Evolutionary conservation across 2,797 vertebrate species (phyloP).

Genomic region (Sebastes vulpes): DNA sequence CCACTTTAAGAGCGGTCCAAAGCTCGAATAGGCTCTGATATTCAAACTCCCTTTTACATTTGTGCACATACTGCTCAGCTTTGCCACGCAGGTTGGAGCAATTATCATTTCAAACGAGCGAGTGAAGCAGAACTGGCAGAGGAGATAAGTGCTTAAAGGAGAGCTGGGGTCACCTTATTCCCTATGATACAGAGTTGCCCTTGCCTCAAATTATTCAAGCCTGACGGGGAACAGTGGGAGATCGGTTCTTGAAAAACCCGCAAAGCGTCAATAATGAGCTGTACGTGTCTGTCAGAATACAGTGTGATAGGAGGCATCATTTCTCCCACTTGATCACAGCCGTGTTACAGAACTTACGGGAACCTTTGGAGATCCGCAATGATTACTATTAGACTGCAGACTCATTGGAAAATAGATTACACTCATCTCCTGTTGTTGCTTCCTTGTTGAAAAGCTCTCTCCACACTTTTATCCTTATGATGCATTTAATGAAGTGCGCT

Average conservation of each 20-base stretch:
- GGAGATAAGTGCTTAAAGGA: constrained; percentile 79
- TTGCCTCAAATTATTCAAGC: constrained; percentile 73
- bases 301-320: constrained; percentile 35
- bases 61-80: constrained; percentile 62
- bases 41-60: constrained; percentile 56
- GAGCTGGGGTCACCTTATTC: constrained; percentile 76
- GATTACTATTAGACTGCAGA: constrained; percentile 17
- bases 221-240: constrained; percentile 66
- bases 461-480: constrained; percentile 37
- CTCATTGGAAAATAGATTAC: constrained; percentile 44
- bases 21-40: constrained; percentile 48
- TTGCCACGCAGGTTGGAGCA: constrained; percentile 59
- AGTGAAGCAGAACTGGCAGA: constrained; percentile 75
- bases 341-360: constrained; percentile 31
- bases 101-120: constrained; percentile 81
- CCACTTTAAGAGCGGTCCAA: constrained; percentile 27
- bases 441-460: constrained; percentile 28
- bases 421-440: constrained; percentile 35
- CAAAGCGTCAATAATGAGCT: constrained; percentile 71
- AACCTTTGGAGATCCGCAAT: constrained; percentile 18
- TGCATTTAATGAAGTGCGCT: constrained; percentile 32
- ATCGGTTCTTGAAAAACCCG: constrained; percentile 55
- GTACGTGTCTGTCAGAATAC: constrained; percentile 42
- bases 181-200: constrained; percentile 73
- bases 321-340: constrained; percentile 37